Percentiles rank a stretch among this genome's conserved stretches.
Conservation (phyloP, 2,113 vertebrate genomes). For the Albula glossodonta region DNA sequence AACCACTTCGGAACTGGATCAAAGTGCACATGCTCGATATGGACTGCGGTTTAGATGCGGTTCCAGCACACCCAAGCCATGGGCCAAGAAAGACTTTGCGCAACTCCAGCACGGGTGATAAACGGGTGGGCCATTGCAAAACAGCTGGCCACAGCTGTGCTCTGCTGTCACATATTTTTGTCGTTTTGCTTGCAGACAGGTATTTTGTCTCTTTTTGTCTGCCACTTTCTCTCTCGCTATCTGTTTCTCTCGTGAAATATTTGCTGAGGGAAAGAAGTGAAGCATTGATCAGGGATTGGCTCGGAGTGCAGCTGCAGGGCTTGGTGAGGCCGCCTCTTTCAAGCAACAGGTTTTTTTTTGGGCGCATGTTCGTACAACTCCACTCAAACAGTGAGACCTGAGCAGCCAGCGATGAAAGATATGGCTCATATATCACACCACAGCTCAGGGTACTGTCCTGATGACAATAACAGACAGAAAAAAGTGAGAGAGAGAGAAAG, state of each 20-base stretch:
- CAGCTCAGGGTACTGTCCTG: conserved; percentile 8
- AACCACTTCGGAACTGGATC: conserved; percentile 3
- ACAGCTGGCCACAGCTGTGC: conserved; percentile 33
- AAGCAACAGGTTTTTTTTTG: background rate
- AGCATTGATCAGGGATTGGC: background rate
- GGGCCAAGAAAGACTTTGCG: conserved; percentile 26
- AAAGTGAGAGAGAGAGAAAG: conserved; percentile 16
- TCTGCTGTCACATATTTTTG: conserved; percentile 27
- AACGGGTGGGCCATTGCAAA: conserved; percentile 36
- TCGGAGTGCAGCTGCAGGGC: background rate
- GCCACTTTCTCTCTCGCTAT: background rate
- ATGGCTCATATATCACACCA: background rate
- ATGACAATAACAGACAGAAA: conserved; percentile 11
- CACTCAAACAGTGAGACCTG: background rate
- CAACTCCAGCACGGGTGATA: conserved; percentile 33
- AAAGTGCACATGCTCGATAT: background rate
- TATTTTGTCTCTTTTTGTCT: background rate
- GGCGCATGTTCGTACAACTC: background rate
- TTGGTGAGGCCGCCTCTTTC: background rate
- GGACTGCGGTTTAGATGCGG: conserved; percentile 19
- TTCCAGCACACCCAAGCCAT: conserved; percentile 13
- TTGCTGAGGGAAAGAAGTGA: background rate
- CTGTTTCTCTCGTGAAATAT: background rate
- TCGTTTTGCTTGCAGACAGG: conserved; percentile 14
- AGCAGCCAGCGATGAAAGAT: background rate